These are phyloP conservation scores for Parotocinclus haroldoi DNA, from an alignment of 2,797 vertebrate genomes.

Conservation along the genomic window DNA sequence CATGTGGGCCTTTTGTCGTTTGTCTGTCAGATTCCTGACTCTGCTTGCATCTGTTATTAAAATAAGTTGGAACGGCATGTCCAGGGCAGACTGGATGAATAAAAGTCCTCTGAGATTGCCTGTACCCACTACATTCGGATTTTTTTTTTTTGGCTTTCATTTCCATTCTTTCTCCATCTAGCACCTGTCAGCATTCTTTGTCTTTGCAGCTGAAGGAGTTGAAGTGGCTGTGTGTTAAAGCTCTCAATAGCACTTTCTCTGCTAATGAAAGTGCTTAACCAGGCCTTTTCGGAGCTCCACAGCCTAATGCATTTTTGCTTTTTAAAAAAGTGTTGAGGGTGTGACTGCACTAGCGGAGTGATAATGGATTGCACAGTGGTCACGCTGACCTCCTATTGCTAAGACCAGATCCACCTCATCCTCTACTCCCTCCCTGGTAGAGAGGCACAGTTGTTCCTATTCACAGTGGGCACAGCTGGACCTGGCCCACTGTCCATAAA, in stretches of 20 bases:
- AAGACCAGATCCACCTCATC: too few relatives aligned
- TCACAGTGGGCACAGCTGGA: too few relatives aligned
- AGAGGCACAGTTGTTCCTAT: too few relatives aligned
- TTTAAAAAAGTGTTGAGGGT: conserved; percentile 58
- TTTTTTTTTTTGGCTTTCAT: conserved; percentile 8
- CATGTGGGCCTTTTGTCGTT: conserved; percentile 10
- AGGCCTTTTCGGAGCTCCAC: conserved; percentile 55
- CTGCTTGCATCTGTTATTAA: conserved; percentile 16
- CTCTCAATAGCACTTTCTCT: conserved; percentile 45
- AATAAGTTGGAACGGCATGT: conserved; percentile 23
- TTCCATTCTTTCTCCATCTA: conserved; percentile 44
- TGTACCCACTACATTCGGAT: background rate
- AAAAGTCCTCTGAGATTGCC: conserved; percentile 1
- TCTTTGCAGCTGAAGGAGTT: conserved; percentile 45
- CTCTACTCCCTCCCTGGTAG: too few relatives aligned
- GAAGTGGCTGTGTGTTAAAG: conserved; percentile 49
- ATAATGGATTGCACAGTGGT: too few relatives aligned
- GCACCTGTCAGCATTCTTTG: conserved; percentile 67
- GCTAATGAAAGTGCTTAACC: conserved; percentile 43
- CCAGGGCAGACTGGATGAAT: conserved; percentile 1
- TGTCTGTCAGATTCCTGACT: conserved; percentile 12
- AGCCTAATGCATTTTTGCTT: conserved; percentile 51
- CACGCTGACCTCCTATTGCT: too few relatives aligned
- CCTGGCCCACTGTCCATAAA: too few relatives aligned
- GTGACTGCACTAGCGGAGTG: conserved; percentile 53